Evolutionary conservation across 2,888 invertebrate genomes (phyloP), one percentile per base, ranked within the genome.

Genomic region (Xanthorhoe designata): DNA sequence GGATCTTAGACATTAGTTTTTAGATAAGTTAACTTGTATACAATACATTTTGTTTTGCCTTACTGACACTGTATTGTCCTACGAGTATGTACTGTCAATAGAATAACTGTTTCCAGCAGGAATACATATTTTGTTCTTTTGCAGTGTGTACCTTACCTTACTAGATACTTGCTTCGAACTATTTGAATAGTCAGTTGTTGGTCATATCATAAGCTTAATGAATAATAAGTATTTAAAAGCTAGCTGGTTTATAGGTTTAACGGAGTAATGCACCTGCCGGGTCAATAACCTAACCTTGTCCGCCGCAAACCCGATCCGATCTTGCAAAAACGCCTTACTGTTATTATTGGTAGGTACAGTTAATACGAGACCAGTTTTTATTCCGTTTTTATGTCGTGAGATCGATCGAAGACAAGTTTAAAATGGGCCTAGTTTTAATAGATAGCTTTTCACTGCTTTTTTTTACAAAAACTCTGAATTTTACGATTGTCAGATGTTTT

Each of bases 241-340:
- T 53, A 63, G 66, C 71, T 68, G 69, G 72, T 74, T 75, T 70
- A 70, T 70, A 47, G 47, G 61, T 64, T 19, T 35, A 67, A 53
- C 67, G 59, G 51, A 57, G 70, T 77, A 72, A 74, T 83, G 82
- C 83, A 82, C 74, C 78, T 75, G 76, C 69, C 70, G 70, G 80
- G 80, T 79, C 79, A 55, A 70, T 66, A 80, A 78, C 79, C 79
- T 66, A 78, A 80, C 83, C 83, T 82, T 82, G 84, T 75, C 79
- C 75, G 78, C 78, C 65, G 68, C 70, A 65, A 83, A 81, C 83
- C 77, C 70, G 84, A 77, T 75, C 72, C 55, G 61, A 76, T 78
- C 81, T 82, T 79, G 85, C 85, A 84, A 87, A 87, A 87, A 86
- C 80, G 62, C 60, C 79, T 79, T 79, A 86, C 85, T 80, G 87